phyloP scores from a whole-genome alignment of 2,888 invertebrate genomes.

The Mycogona germanica region DNA sequence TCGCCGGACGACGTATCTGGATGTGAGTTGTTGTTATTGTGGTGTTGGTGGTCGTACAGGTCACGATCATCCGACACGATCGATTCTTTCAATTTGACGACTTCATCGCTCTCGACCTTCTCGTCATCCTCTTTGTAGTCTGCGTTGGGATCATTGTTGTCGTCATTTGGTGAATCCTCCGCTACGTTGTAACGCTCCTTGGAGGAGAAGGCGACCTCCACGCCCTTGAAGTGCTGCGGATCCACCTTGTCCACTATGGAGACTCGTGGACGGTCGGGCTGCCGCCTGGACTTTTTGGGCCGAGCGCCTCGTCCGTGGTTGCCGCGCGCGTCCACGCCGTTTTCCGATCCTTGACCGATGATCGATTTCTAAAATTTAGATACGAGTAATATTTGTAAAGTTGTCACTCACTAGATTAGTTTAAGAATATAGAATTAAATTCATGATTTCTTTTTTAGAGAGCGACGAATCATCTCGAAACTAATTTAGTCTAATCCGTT shows the following conservation, averaged over 20 bases:
- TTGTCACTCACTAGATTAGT: too few species aligned
- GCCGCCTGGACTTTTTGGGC: too few species aligned
- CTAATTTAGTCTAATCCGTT: too few species aligned
- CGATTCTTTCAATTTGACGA: not conserved
- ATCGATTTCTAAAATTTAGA: too few species aligned
- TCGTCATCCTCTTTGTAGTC: conserved; percentile 16
- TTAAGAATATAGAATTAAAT: too few species aligned
- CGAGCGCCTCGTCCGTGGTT: not conserved
- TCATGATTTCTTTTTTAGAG: too few species aligned
- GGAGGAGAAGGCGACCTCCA: conserved; percentile 20
- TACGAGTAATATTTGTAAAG: too few species aligned
- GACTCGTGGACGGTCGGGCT: conserved; percentile 20
- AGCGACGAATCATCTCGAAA: too few species aligned
- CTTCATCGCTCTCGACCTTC: conserved; percentile 3
- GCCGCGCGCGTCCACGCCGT: too few species aligned
- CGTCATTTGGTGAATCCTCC: conserved; percentile 9
- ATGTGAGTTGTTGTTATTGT: too few species aligned
- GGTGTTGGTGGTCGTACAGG: not conserved
- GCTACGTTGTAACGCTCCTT: not conserved
- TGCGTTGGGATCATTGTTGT: conserved; percentile 5
- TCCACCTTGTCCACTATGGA: conserved; percentile 25
- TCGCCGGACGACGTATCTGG: not conserved
- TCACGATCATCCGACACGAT: not conserved
- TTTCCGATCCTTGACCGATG: too few species aligned
- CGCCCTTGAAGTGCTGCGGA: conserved; percentile 22